Base-by-base conservation (phyloP, 2,797 vertebrate species). In the Eulemur albifrons region DNA sequence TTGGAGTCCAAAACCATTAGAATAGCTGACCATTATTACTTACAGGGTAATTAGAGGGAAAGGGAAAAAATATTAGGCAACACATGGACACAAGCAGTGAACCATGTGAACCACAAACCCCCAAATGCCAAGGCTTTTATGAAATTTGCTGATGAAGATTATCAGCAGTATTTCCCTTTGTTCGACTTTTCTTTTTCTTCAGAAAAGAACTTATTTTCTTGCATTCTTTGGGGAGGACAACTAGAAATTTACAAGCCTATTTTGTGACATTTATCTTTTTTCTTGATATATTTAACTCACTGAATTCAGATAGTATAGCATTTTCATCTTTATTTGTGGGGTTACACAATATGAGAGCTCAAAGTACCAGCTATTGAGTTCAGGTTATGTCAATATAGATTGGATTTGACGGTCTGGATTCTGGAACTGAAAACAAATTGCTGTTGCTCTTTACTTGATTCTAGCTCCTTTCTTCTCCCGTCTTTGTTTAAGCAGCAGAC, bases 131-230 rank as follows among this genome's bases (percentile, higher is more conserved):
- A 90, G 8, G 50, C 38, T 83, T 96, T 94, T 90, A 97, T 89
- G 75, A 96, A 97, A 89, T 95, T 92, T 17, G 75, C 89, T 96
- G 86, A 93, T 92, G 95, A 91, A 91, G 65, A 80, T 93, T 93
- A 95, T 95, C 76, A 70, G 50, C 43, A 77, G 35, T 20, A 40
- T 48, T 96, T 96, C 38, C 45, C 43, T 65, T 92, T 32, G 14
- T 80, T 61, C 38, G 43, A 38, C 14, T 84, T 93, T 88, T 67
- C 54, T 76, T 97, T 82, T 91, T 61, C 17, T 84, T 25, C 18
- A 63, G 30, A 82, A 73, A 11, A 89, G 20, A 87, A 87, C 25
- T 76, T 90, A 82, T 70, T 69, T 85, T 93, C 20, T 61, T 93
- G 30, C 13, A 90, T 89, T 94, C 40, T 88, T 77, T 69, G 35